phyloP scores from a whole-genome alignment of 2,113 vertebrate species.

The Redunca redunca region DNA sequence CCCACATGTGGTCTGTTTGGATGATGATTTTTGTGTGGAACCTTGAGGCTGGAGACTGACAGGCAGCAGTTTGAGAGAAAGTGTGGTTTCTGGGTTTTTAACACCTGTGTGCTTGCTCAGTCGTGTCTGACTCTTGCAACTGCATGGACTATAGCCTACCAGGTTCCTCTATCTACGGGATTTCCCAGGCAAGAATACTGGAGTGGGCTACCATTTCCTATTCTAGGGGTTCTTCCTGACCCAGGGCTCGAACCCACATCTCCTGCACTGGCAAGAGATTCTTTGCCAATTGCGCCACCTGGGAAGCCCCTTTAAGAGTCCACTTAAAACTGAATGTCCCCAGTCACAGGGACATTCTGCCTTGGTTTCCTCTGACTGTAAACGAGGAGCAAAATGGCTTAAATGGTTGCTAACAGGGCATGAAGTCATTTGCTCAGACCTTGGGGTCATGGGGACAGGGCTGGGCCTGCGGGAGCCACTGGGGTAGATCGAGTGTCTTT shows the following conservation, averaged over 20 bases:
- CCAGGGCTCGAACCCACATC: background rate
- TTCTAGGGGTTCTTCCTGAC: background rate
- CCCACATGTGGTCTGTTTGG: constrained; percentile 63
- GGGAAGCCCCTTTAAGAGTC: background rate
- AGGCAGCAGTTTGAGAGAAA: background rate
- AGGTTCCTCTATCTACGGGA: background rate
- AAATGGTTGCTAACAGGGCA: background rate
- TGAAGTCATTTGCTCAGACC: background rate
- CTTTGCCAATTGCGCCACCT: background rate
- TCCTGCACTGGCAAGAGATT: background rate
- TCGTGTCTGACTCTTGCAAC: background rate
- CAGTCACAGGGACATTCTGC: background rate
- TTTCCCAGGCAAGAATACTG: background rate
- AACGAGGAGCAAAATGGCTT: background rate
- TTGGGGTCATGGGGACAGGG: background rate
- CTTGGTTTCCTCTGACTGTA: background rate
- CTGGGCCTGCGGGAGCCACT: background rate
- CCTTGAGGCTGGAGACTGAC: constrained; percentile 17
- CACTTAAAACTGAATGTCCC: background rate
- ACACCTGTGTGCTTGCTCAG: background rate
- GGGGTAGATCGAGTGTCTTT: background rate
- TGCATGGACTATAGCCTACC: background rate
- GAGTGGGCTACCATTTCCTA: background rate
- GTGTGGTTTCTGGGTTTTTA: constrained; percentile 14
- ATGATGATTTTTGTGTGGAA: constrained; percentile 55